Conservation (phyloP, 2,888 invertebrate species). For the Amphimallon solstitiale region DNA sequence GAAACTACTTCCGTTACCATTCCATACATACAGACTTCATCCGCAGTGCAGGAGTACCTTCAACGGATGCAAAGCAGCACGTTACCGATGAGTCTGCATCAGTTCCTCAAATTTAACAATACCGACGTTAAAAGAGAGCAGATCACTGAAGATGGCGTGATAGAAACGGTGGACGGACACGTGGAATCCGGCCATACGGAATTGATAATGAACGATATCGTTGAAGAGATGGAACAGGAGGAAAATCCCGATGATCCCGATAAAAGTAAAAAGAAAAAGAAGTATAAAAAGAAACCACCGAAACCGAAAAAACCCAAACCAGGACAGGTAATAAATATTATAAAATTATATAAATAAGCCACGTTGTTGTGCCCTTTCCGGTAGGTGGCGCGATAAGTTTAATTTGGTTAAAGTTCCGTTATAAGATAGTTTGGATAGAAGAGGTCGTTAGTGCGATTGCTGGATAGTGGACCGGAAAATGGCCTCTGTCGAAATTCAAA, state of each 20-base stretch:
- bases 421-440: too few species aligned
- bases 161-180: constrained; percentile 64
- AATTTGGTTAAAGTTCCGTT: too few species aligned
- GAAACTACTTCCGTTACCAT: constrained; percentile 63
- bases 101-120: constrained; percentile 73
- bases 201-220: constrained; percentile 58
- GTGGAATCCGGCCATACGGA: constrained; percentile 53
- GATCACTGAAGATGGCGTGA: constrained; percentile 65
- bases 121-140: constrained; percentile 67
- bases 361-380: too few species aligned
- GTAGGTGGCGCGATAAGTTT: too few species aligned
- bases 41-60: constrained; percentile 66
- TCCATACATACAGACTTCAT: constrained; percentile 66
- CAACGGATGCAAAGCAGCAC: constrained; percentile 63
- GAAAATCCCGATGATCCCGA: constrained; percentile 57
- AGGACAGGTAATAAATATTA: constrained; percentile 69
- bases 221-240: constrained; percentile 59
- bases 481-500: too few species aligned
- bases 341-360: too few species aligned
- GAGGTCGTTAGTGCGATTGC: too few species aligned
- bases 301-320: constrained; percentile 83
- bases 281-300: constrained; percentile 82
- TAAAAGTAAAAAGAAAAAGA: constrained; percentile 73
- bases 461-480: too few species aligned
- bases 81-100: constrained; percentile 69